Evolutionary conservation across 2,888 invertebrate genomes (phyloP).

Genomic region (Diogma glabrata): DNA sequence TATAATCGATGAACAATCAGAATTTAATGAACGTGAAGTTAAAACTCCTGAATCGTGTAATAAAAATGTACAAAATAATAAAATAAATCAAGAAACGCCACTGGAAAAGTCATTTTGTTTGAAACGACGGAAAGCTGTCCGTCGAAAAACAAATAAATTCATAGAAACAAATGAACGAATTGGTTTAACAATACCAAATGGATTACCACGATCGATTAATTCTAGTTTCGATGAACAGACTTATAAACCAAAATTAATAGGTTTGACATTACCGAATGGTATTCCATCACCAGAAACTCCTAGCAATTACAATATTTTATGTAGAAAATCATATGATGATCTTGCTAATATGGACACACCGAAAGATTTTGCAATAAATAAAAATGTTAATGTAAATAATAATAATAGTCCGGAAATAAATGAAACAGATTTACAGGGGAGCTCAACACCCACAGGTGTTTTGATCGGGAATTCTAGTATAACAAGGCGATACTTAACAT

Average conservation of each 20-base stretch:
- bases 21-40: constrained; percentile 22
- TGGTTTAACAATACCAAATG: constrained; percentile 30
- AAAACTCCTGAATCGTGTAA: constrained; percentile 23
- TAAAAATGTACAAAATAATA: neutral
- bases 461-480: constrained; percentile 33
- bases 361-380: constrained; percentile 30
- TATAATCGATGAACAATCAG: constrained; percentile 14
- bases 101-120: constrained; percentile 22
- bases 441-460: constrained; percentile 41
- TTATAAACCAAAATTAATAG: constrained; percentile 17
- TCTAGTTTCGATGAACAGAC: constrained; percentile 1
- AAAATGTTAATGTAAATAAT: constrained; percentile 21
- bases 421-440: constrained; percentile 35
- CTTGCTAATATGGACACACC: constrained; percentile 21
- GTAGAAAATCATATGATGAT: constrained; percentile 30
- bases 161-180: constrained; percentile 15
- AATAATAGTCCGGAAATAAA: constrained; percentile 26
- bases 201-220: constrained; percentile 25
- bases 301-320: constrained; percentile 23
- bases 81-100: too few species aligned
- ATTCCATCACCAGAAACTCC: constrained; percentile 31
- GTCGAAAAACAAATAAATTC: constrained; percentile 27
- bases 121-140: constrained; percentile 29
- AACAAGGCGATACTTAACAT: constrained; percentile 44
- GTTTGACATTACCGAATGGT: constrained; percentile 30